These are phyloP conservation scores for Campylorhamphus procurvoides DNA, from an alignment of 2,113 vertebrate genomes.

Conservation along the genomic window DNA sequence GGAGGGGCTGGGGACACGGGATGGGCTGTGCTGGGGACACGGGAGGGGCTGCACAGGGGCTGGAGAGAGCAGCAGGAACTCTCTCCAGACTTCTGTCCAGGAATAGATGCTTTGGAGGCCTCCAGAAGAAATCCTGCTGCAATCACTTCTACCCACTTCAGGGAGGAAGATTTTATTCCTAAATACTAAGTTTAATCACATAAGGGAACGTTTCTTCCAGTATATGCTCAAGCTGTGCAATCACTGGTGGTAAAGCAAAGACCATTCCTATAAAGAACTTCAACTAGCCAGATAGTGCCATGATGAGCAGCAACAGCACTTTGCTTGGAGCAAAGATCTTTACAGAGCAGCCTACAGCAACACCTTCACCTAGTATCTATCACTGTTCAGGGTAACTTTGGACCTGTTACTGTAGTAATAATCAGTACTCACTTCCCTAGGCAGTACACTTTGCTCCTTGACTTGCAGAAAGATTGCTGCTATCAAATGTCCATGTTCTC, in stretches of 20 bases:
- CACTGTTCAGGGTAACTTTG: neutral
- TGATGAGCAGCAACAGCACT: neutral
- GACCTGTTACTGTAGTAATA: neutral
- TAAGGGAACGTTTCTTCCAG: neutral
- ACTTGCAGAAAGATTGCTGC: neutral
- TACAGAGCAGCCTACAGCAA: neutral
- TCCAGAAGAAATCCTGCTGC: neutral
- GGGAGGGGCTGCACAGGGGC: neutral
- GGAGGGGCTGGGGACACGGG: neutral
- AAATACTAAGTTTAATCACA: neutral
- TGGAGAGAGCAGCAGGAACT: neutral
- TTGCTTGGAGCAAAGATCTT: neutral
- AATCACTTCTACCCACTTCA: neutral
- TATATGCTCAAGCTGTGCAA: fast-evolving
- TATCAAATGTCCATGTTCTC: neutral
- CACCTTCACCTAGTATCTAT: neutral
- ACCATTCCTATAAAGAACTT: neutral
- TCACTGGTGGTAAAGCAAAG: neutral
- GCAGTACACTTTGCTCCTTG: neutral
- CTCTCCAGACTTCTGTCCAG: fast-evolving
- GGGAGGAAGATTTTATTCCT: neutral
- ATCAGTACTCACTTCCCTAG: neutral
- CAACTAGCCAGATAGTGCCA: neutral
- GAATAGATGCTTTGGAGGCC: neutral
- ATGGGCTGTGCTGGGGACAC: neutral